These are phyloP conservation scores for Etheostoma perlongum DNA, from an alignment of 2,797 vertebrate genomes.

Conservation along the genomic window DNA sequence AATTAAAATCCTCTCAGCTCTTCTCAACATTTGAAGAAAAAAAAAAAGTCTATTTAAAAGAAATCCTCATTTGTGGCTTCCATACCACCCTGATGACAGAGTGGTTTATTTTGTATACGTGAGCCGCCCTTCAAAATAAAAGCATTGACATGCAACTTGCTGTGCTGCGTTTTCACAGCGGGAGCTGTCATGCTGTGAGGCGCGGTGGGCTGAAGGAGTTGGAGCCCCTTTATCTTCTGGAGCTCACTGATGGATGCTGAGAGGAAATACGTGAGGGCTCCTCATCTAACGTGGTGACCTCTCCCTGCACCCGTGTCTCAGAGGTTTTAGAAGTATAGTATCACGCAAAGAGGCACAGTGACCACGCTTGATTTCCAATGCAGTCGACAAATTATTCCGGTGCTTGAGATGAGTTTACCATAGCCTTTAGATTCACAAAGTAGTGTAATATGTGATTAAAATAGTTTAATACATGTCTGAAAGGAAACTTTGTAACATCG, in stretches of 20 bases:
- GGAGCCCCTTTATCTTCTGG: constrained; percentile 15
- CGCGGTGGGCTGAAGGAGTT: not conserved
- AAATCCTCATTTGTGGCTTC: not conserved
- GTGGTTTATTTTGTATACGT: not conserved
- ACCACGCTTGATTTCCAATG: not conserved
- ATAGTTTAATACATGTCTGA: too few relatives aligned
- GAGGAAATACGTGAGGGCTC: not conserved
- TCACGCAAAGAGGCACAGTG: not conserved
- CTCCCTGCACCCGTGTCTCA: not conserved
- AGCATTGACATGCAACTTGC: not conserved
- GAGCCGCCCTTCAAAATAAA: constrained; percentile 17
- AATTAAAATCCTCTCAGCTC: not conserved
- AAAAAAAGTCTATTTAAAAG: not conserved
- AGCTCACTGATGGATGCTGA: not conserved
- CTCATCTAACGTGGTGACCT: not conserved
- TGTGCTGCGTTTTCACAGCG: not conserved
- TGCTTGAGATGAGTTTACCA: too few relatives aligned
- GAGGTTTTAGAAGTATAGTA: not conserved
- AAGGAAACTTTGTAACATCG: too few relatives aligned
- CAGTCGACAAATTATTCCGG: not conserved
- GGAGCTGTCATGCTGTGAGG: not conserved
- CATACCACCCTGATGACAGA: not conserved
- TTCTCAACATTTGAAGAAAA: not conserved
- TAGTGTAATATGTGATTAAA: too few relatives aligned
- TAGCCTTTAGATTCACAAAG: too few relatives aligned